A percentile compares a stretch with the other conserved stretches of the same genome.
phyloP scores from a whole-genome alignment of 1,140 invertebrate species.

The Euura saliciscinereae region DNA sequence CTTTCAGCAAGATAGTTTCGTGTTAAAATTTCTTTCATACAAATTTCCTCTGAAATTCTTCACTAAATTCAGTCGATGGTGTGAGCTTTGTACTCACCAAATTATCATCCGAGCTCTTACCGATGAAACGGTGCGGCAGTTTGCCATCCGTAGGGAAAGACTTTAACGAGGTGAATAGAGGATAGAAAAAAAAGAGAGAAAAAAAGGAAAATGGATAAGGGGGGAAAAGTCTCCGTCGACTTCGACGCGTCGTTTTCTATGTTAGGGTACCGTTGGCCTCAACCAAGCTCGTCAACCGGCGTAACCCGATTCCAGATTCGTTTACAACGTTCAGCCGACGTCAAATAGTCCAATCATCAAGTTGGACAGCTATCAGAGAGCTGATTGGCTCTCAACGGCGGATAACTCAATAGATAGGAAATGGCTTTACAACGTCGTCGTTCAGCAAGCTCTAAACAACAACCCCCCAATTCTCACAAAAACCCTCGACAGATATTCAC shows the following conservation, averaged over 20 bases:
- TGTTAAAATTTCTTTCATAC: background rate
- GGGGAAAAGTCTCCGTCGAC: background rate
- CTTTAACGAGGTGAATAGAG: slow-evolving; percentile 1
- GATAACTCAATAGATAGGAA: background rate
- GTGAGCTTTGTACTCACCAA: background rate
- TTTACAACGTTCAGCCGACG: background rate
- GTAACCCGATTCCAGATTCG: background rate
- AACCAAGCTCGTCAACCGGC: background rate
- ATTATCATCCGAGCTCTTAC: background rate
- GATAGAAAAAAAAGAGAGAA: background rate
- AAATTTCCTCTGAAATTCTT: background rate
- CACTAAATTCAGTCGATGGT: background rate
- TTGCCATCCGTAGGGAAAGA: background rate
- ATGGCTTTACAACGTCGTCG: background rate
- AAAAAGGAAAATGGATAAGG: background rate
- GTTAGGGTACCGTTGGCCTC: background rate
- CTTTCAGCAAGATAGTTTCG: no score
- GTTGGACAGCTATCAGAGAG: background rate
- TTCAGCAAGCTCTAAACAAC: background rate
- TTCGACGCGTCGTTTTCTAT: slow-evolving; percentile 2
- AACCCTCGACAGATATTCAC: no score
- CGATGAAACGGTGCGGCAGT: background rate
- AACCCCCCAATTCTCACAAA: no score
- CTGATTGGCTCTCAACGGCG: background rate
- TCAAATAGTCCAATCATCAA: background rate